Percentiles rank a stretch among this genome's conserved stretches.
Conservation (phyloP, 2,888 invertebrate genomes). For the Agriotes lineatus region DNA sequence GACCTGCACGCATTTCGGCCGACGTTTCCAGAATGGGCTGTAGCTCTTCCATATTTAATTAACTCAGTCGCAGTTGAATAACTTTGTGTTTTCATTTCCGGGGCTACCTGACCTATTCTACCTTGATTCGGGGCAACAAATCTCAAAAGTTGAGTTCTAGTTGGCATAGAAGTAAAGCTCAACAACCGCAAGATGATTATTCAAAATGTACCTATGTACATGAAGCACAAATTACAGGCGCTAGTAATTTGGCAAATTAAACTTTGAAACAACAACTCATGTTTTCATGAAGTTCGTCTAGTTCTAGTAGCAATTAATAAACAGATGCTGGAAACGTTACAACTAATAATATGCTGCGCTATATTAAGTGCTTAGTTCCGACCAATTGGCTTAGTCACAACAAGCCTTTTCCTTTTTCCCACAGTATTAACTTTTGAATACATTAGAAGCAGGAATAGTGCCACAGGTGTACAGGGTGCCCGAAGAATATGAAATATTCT, state of each 20-base stretch:
- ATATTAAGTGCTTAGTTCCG: no score
- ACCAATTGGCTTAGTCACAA: no score
- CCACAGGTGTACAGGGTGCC: no score
- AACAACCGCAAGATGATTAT: neutral
- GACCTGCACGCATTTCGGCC: neutral
- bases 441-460: no score
- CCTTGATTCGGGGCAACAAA: neutral
- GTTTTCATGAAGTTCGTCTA: neutral
- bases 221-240: neutral
- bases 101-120: neutral
- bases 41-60: neutral
- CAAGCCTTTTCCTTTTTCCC: no score
- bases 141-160: neutral
- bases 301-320: no score
- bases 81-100: neutral
- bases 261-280: neutral
- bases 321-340: no score
- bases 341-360: no score
- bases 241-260: neutral
- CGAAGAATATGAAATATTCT: no score
- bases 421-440: no score
- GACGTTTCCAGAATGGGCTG: no score
- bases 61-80: neutral
- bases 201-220: neutral
- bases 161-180: neutral